A percentile compares a stretch with the other conserved stretches of the same genome.
phyloP scores from a whole-genome alignment of 2,888 invertebrate species.

The Xiphydria camelus region DNA sequence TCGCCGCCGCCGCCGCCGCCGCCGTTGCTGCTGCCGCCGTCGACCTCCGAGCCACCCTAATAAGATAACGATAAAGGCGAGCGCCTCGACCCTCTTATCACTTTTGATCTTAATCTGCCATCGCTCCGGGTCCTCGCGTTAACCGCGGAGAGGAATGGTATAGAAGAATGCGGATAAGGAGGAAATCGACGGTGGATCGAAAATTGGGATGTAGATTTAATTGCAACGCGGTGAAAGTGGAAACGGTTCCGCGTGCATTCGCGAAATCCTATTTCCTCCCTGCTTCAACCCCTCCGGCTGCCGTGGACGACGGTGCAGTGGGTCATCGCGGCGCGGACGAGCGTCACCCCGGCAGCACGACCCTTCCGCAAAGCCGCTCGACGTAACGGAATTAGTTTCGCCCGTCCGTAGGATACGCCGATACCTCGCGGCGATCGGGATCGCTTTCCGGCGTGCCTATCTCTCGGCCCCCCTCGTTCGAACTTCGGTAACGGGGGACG shows the following conservation, averaged over 20 bases:
- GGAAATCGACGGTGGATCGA: too few species aligned
- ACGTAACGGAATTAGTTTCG: too few species aligned
- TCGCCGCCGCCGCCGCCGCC: conserved; percentile 10
- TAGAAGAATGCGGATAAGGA: neutral
- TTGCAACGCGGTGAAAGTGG: conserved; percentile 15
- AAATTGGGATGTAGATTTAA: conserved; percentile 18
- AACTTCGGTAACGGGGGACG: too few species aligned
- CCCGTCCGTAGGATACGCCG: too few species aligned
- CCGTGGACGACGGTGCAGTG: too few species aligned
- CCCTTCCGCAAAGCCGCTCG: too few species aligned
- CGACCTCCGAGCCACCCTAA: conserved; percentile 12
- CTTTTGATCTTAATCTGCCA: conserved; percentile 16
- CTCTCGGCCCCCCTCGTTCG: too few species aligned
- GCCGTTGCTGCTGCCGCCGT: neutral
- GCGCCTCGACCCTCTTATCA: conserved; percentile 14
- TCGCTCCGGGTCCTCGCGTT: too few species aligned
- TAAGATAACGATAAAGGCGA: conserved; percentile 18
- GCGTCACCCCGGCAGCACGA: too few species aligned
- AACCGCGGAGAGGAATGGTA: neutral
- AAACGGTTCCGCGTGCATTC: conserved; percentile 7
- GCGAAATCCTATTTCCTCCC: conserved; percentile 26
- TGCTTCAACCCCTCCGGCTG: too few species aligned
- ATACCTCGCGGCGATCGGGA: too few species aligned
- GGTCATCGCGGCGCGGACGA: conserved; percentile 24
- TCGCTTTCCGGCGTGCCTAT: too few species aligned